Evolutionary conservation across 2,888 invertebrate species (phyloP).

Genomic region (Holacanthella duospinosa): DNA sequence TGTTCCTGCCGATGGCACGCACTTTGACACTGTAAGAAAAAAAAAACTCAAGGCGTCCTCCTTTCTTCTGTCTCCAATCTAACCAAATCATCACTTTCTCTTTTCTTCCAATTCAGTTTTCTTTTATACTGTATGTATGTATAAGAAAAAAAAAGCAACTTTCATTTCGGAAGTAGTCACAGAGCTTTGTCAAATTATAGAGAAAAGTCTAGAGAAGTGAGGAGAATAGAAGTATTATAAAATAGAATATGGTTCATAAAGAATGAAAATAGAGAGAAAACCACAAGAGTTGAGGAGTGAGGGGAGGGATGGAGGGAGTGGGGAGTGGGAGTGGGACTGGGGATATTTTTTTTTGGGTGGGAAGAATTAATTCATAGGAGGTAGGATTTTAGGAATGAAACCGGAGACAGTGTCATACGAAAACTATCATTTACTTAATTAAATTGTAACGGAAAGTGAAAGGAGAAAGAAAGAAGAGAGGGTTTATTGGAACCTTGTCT

Average conservation of each 20-base stretch:
- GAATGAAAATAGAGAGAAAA: neutral
- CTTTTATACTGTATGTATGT: too few species aligned
- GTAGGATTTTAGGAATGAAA: neutral
- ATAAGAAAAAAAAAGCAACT: neutral
- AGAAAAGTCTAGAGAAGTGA: too few species aligned
- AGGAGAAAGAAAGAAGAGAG: neutral
- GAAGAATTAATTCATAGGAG: neutral
- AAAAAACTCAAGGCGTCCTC: neutral
- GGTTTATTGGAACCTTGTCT: neutral
- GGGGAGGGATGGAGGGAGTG: neutral
- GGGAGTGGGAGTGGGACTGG: too few species aligned
- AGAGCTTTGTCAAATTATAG: too few species aligned
- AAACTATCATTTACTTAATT: slow-evolving; percentile 6
- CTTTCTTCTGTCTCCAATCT: slow-evolving; percentile 1
- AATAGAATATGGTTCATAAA: neutral
- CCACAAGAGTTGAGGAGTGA: neutral
- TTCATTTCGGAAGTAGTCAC: neutral
- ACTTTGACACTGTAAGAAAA: slow-evolving; percentile 12
- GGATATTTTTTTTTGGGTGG: too few species aligned
- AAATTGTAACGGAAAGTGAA: slow-evolving; percentile 8
- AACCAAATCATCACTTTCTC: neutral
- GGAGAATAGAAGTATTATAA: neutral
- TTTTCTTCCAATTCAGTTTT: neutral
- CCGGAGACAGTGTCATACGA: slow-evolving; percentile 2
- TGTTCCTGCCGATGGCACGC: neutral